phyloP scores from a whole-genome alignment of 2,888 invertebrate genomes.

The Imbricaverruca yamaguchii region DNA sequence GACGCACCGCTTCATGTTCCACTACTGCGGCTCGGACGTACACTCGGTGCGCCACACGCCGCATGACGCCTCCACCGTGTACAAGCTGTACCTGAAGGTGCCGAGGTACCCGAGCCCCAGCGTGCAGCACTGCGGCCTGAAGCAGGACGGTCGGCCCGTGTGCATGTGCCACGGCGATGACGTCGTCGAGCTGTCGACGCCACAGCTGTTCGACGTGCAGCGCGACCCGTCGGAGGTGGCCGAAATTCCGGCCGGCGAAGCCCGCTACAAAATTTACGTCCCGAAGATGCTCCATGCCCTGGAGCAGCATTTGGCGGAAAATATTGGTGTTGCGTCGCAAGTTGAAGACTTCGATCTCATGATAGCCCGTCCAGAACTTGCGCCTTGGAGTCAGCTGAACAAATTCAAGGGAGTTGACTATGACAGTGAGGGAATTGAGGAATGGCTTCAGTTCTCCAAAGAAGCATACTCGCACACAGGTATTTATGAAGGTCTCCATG shows the following conservation, averaged over 20 bases:
- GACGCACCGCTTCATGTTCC: not conserved
- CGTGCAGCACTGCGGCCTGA: slow-evolving; percentile 28
- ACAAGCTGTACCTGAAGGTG: slow-evolving; percentile 28
- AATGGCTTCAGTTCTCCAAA: no score
- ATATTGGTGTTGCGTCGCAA: not conserved
- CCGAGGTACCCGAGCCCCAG: slow-evolving; percentile 26
- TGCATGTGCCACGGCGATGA: slow-evolving; percentile 26
- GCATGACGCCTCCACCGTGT: slow-evolving; percentile 23
- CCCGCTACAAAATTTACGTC: not conserved
- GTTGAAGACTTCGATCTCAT: not conserved
- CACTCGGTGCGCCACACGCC: slow-evolving; percentile 13
- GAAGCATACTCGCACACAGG: no score
- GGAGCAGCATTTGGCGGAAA: not conserved
- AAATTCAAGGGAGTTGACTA: not conserved
- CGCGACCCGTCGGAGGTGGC: slow-evolving; percentile 29
- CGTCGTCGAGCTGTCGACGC: slow-evolving; percentile 21
- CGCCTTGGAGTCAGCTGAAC: not conserved
- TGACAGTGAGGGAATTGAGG: no score
- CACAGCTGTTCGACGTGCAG: slow-evolving; percentile 28
- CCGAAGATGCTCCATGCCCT: not conserved
- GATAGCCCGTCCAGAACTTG: not conserved
- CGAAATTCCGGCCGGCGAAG: not conserved
- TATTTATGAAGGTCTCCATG: no score
- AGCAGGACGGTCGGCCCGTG: no score
- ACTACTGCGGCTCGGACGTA: slow-evolving; percentile 23